Percentiles rank a stretch among this genome's conserved stretches.
Conservation (phyloP, 2,888 invertebrate genomes). For the Andricus curvator region DNA sequence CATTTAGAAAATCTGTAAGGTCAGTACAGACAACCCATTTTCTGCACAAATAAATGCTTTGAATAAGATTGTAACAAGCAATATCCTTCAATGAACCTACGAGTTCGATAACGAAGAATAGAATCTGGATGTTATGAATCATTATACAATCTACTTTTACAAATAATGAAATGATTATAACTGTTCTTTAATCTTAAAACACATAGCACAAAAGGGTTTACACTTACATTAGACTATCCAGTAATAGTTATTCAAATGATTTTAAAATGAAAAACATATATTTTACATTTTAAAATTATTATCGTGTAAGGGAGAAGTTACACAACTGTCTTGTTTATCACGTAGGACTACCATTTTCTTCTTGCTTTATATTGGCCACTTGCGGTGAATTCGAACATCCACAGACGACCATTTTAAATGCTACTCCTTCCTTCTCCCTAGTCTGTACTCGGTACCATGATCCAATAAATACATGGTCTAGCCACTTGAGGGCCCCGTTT, state of each 20-base stretch:
- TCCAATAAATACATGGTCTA: too few species aligned
- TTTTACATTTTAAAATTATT: not conserved
- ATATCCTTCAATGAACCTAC: too few species aligned
- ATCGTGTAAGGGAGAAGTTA: not conserved
- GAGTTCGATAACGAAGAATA: not conserved
- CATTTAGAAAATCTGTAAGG: too few species aligned
- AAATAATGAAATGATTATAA: not conserved
- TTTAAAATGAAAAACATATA: not conserved
- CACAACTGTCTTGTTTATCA: not conserved
- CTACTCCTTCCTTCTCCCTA: too few species aligned
- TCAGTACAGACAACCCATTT: too few species aligned
- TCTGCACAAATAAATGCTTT: too few species aligned
- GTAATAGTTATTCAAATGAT: not conserved
- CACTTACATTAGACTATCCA: not conserved
- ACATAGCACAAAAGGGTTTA: not conserved
- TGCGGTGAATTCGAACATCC: too few species aligned
- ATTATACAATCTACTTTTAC: not conserved
- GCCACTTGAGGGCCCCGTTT: too few species aligned
- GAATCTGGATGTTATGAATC: not conserved
- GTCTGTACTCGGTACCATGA: too few species aligned
- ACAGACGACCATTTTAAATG: too few species aligned
- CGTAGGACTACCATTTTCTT: not conserved
- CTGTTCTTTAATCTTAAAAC: not conserved
- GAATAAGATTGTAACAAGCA: too few species aligned
- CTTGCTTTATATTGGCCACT: not conserved